phyloP scores from a whole-genome alignment of 1,140 invertebrate species.

The Dysdera silvatica region DNA sequence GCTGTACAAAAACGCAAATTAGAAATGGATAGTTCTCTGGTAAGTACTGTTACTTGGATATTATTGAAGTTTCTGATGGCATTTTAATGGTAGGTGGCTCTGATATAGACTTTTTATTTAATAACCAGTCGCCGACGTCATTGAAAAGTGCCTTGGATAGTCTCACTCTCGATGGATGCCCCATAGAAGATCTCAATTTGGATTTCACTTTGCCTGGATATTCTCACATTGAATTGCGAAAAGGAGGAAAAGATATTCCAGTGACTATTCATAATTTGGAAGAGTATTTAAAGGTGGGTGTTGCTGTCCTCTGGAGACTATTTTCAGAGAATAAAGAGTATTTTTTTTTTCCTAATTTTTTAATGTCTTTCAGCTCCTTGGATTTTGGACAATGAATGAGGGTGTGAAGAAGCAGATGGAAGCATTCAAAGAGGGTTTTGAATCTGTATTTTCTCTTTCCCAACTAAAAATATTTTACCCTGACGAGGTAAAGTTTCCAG shows the following conservation, averaged over 20 bases:
- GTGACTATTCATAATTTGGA: slow-evolving; percentile 89
- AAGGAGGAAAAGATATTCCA: slow-evolving; percentile 76
- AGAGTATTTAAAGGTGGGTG: slow-evolving; percentile 59
- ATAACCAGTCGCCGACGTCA: background rate
- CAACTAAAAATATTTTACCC: slow-evolving; percentile 22
- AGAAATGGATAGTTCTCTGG: slow-evolving; percentile 9
- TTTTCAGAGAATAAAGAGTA: background rate
- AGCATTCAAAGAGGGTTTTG: slow-evolving; percentile 90
- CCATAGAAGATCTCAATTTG: slow-evolving; percentile 80
- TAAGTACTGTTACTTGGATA: no score
- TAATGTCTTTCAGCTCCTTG: slow-evolving; percentile 56
- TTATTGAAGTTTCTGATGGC: no score
- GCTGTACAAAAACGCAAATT: slow-evolving; percentile 48
- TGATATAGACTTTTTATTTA: no score
- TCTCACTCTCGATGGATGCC: slow-evolving; percentile 78
- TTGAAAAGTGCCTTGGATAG: slow-evolving; percentile 51
- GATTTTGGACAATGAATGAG: slow-evolving; percentile 82
- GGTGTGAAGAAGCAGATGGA: slow-evolving; percentile 92
- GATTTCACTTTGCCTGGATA: slow-evolving; percentile 92
- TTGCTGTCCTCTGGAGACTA: slow-evolving; percentile 21
- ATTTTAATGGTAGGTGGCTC: no score
- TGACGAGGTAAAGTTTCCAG: slow-evolving; percentile 61
- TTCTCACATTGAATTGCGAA: slow-evolving; percentile 75
- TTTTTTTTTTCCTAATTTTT: no score
- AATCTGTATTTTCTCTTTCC: slow-evolving; percentile 73